Percentiles rank a stretch among this genome's conserved stretches.
These are phyloP conservation scores for Tarsius wallacei DNA, from an alignment of 2,797 vertebrate species.

Conservation along the genomic window DNA sequence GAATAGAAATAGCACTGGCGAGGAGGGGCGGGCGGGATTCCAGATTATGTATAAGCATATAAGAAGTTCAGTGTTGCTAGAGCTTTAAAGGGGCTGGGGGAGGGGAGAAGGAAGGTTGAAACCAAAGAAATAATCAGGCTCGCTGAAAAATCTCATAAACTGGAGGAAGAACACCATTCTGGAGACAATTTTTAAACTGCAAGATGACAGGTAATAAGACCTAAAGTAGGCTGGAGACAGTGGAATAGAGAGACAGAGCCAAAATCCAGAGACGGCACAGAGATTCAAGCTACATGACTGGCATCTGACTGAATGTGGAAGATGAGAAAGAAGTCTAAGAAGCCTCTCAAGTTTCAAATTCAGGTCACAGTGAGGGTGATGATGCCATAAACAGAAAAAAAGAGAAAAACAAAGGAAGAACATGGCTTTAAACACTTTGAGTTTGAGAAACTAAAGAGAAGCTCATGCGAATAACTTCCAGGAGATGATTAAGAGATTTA, in stretches of 20 bases:
- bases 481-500: conserved; percentile 49
- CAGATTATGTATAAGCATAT: conserved; percentile 79
- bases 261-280: conserved; percentile 57
- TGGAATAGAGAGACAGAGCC: conserved; percentile 44
- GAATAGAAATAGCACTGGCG: conserved; percentile 78
- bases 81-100: conserved; percentile 13
- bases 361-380: conserved; percentile 69
- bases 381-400: conserved; percentile 72
- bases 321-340: conserved; percentile 79
- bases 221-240: neutral
- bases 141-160: conserved; percentile 44
- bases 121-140: conserved; percentile 45
- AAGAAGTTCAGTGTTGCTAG: conserved; percentile 72
- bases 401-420: conserved; percentile 59
- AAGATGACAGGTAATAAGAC: conserved; percentile 1
- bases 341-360: conserved; percentile 79
- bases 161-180: conserved; percentile 42
- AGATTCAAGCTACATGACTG: conserved; percentile 75
- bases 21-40: conserved; percentile 55
- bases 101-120: neutral
- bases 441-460: conserved; percentile 41
- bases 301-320: conserved; percentile 72
- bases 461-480: conserved; percentile 40
- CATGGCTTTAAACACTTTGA: conserved; percentile 51
- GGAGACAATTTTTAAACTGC: conserved; percentile 50